Evolutionary conservation across 2,113 vertebrate genomes (phyloP).

Genomic region (Calypte anna): DNA sequence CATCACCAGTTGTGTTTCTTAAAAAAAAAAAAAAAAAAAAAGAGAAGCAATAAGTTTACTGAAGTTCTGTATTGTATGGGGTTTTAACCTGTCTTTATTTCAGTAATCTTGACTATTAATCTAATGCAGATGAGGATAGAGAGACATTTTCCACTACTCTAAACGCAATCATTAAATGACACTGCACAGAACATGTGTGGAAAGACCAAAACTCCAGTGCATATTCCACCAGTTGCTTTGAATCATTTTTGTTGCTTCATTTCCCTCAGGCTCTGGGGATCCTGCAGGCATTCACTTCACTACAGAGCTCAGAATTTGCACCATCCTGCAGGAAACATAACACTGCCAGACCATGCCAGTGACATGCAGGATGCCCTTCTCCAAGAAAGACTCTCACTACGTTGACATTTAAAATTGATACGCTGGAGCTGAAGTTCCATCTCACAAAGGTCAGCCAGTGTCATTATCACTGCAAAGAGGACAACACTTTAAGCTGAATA

Average conservation of each 20-base stretch:
- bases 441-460: not conserved
- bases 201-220: not conserved
- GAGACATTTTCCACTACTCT: not conserved
- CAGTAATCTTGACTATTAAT: not conserved
- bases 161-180: not conserved
- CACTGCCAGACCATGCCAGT: not conserved
- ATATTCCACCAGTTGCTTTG: not conserved
- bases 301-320: not conserved
- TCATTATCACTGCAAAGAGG: not conserved
- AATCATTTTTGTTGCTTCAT: not conserved
- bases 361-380: not conserved
- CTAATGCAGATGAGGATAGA: not conserved
- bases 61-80: not conserved
- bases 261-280: not conserved
- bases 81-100: not conserved
- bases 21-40: too few species aligned
- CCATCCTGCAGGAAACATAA: not conserved
- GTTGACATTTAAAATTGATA: not conserved
- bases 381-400: not conserved
- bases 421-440: not conserved
- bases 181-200: accelerated
- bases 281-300: not conserved
- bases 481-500: not conserved
- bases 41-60: not conserved
- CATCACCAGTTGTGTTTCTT: not conserved